Base-by-base conservation (phyloP, 1,140 invertebrate genomes). In the Lordiphosa stackelbergi region DNA sequence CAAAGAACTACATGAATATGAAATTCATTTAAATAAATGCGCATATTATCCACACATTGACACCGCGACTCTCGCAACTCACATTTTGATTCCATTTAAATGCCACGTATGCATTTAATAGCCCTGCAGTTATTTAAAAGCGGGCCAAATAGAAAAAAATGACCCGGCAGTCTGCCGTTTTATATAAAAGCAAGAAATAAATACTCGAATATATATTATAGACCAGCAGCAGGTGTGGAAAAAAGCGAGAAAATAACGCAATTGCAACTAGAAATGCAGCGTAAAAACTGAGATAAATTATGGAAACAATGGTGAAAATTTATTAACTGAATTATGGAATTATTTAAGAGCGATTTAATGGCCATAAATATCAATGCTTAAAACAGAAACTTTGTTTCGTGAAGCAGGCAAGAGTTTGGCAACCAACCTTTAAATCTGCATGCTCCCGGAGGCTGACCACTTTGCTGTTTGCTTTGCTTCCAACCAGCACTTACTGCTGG, bases 1-100 rank as follows among this genome's bases (percentile, higher is more conserved):
- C 34, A 48, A 48, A 24, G 22, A 24, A 5, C 22, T 5, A 24
- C 4, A 24, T 11, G 28, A 48, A 45, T 12, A 45, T 28, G 22
- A 22, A 49, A 49, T 36, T 49, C 47, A 49, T 49, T 49, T 52
- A 37, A 48, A 52, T 37, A 52, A 52, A 52, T 52, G 13, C 28
- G 49, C 49, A 52, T 52, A 52, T 52, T 52, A 52, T 16, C n/a
- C 37, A 52, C 37, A 52, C 49, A 52, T 52, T 52, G 49, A 41
- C 49, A 52, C 49, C 37, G 13, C 13, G 16, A 24, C 42, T 45
- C 19, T 11, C 13, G 10, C 42, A n/a, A 45, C 41, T 22, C 19
- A 22, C 19, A 22, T 16, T 11, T 48, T 48, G 36, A 48, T 48
- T 48, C 34, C 35, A 37, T 51, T 36, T 51, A 51, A 51, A 51